Percentiles rank a stretch among this genome's conserved stretches.
phyloP scores from a whole-genome alignment of 2,888 invertebrate species.

The Thecophora atra region DNA sequence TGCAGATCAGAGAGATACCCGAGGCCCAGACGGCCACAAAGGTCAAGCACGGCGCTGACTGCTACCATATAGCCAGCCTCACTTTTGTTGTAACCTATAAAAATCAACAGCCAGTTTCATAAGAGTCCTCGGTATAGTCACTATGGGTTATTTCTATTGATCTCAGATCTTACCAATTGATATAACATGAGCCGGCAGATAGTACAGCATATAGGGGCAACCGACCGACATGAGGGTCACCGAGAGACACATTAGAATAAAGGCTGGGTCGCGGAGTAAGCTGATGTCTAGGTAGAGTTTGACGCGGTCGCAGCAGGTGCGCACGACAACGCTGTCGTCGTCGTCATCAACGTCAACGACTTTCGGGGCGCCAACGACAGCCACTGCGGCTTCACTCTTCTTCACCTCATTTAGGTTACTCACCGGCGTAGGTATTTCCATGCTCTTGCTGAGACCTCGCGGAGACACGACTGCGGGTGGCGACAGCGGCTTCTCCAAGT shows the following conservation, averaged over 20 bases:
- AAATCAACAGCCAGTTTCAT: neutral
- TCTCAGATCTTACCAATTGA: slow-evolving; percentile 67
- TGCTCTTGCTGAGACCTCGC: slow-evolving; percentile 66
- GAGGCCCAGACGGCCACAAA: slow-evolving; percentile 76
- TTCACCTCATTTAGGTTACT: slow-evolving; percentile 61
- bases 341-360: slow-evolving; percentile 51
- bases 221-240: slow-evolving; percentile 81
- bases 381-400: slow-evolving; percentile 38
- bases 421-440: slow-evolving; percentile 66
- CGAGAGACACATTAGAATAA: slow-evolving; percentile 76
- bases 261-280: slow-evolving; percentile 74
- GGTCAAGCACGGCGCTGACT: slow-evolving; percentile 77
- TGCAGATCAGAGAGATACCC: slow-evolving; percentile 80
- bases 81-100: slow-evolving; percentile 63
- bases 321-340: slow-evolving; percentile 58
- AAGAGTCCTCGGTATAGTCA: neutral
- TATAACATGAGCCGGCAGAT: slow-evolving; percentile 78
- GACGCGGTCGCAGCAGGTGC: slow-evolving; percentile 62
- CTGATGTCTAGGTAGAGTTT: slow-evolving; percentile 74
- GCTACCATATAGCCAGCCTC: slow-evolving; percentile 76
- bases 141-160: neutral
- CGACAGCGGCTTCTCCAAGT: slow-evolving; percentile 60
- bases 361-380: slow-evolving; percentile 41
- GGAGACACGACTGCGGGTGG: slow-evolving; percentile 61
- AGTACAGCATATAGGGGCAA: slow-evolving; percentile 79